Evolutionary conservation across 2,797 vertebrate species (phyloP).

Genomic region (Ibycter americanus): DNA sequence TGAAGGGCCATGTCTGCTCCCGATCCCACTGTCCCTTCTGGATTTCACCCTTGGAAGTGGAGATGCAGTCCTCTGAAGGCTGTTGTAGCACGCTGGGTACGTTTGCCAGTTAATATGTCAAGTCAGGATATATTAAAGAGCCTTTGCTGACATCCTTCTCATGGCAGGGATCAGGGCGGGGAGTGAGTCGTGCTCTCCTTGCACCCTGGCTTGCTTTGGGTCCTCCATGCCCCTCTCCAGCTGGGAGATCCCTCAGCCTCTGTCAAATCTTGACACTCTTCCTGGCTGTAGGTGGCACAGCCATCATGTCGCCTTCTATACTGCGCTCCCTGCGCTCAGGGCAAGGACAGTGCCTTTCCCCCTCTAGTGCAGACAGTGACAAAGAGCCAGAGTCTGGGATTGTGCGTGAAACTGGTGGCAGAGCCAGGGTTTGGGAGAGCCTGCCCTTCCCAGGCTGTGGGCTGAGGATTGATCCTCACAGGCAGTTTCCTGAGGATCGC

Average conservation of each 20-base stretch:
- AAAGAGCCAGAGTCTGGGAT: background rate
- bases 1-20: background rate
- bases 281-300: rapidly evolving
- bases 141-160: background rate
- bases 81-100: background rate
- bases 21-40: rapidly evolving
- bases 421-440: background rate
- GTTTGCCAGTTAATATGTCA: background rate
- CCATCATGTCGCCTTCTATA: background rate
- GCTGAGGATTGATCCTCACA: background rate
- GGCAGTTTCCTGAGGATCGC: rapidly evolving
- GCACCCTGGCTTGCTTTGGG: background rate
- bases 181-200: rapidly evolving
- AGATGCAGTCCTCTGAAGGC: background rate
- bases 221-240: background rate
- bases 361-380: rapidly evolving
- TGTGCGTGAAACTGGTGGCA: background rate
- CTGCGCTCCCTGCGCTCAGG: background rate
- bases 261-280: background rate
- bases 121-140: background rate
- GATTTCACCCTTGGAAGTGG: background rate
- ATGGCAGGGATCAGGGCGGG: background rate
- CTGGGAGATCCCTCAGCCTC: background rate
- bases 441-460: rapidly evolving
- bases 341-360: background rate